These are phyloP conservation scores for Channa striata DNA, from an alignment of 2,797 vertebrate species.

Conservation along the genomic window DNA sequence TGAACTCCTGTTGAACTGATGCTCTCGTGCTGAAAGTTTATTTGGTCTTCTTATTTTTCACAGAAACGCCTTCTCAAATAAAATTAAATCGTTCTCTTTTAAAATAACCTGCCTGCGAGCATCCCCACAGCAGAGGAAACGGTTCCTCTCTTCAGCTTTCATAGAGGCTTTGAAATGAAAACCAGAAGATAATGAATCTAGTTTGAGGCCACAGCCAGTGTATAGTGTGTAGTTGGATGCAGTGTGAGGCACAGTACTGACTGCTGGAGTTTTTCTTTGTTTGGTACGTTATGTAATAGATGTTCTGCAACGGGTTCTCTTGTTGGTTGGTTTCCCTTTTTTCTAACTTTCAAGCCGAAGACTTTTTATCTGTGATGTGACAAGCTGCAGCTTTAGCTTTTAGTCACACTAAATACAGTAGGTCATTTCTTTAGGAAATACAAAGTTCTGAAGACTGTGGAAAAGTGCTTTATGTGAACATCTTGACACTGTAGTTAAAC, in stretches of 20 bases:
- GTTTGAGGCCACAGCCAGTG: conserved; percentile 18
- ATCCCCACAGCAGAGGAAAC: conserved; percentile 14
- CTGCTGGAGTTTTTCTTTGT: conserved; percentile 32
- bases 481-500: too few relatives aligned
- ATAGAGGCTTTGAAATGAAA: conserved; percentile 37
- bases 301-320: conserved; percentile 4
- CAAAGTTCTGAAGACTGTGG: too few relatives aligned
- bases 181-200: conserved; percentile 1
- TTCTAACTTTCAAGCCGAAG: conserved; percentile 6
- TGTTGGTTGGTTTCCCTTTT: conserved; percentile 3
- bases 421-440: too few relatives aligned
- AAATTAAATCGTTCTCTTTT: neutral
- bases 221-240: conserved; percentile 2
- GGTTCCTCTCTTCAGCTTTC: neutral
- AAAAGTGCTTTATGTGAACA: too few relatives aligned
- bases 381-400: neutral
- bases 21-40: neutral
- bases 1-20: conserved; percentile 10
- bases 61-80: conserved; percentile 3
- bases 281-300: conserved; percentile 33
- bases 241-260: conserved; percentile 12
- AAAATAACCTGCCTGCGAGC: conserved; percentile 7
- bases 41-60: neutral
- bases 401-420: neutral
- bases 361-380: neutral